phyloP scores from a whole-genome alignment of 2,797 vertebrate species.

The Falco concolor region DNA sequence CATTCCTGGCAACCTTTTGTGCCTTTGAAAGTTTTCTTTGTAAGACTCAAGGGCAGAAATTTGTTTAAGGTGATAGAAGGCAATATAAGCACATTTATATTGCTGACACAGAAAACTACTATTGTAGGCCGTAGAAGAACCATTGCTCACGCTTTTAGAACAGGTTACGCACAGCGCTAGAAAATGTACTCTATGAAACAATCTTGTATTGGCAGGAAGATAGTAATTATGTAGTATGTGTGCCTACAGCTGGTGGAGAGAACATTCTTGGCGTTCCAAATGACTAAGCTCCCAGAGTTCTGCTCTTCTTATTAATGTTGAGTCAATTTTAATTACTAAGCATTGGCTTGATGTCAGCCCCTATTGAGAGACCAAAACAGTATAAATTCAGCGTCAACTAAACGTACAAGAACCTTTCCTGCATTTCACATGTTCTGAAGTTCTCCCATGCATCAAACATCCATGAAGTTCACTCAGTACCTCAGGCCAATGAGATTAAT shows the following conservation, averaged over 20 bases:
- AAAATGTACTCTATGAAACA: slow-evolving; percentile 6
- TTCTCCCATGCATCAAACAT: neutral
- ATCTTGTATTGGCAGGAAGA: neutral
- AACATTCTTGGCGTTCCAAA: slow-evolving; percentile 18
- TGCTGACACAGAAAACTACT: neutral
- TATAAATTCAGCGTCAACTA: neutral
- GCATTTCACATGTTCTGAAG: neutral
- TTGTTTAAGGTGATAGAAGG: neutral
- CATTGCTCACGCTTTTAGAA: neutral
- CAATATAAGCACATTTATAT: neutral
- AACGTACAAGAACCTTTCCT: neutral
- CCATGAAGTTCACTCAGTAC: neutral
- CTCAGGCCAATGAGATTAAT: neutral
- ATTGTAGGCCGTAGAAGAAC: neutral
- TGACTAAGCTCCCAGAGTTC: neutral
- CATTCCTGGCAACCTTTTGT: neutral
- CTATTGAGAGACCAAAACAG: neutral
- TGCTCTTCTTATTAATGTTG: neutral
- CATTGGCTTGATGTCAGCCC: neutral
- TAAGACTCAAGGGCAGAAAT: neutral
- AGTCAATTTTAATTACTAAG: neutral
- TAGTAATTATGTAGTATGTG: neutral
- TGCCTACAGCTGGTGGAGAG: neutral
- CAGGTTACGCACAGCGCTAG: neutral
- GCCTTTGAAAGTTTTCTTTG: neutral